Percentiles rank a stretch among this genome's conserved stretches.
Evolutionary conservation across 2,888 invertebrate genomes (phyloP).

Genomic region (Aricia artaxerxes): DNA sequence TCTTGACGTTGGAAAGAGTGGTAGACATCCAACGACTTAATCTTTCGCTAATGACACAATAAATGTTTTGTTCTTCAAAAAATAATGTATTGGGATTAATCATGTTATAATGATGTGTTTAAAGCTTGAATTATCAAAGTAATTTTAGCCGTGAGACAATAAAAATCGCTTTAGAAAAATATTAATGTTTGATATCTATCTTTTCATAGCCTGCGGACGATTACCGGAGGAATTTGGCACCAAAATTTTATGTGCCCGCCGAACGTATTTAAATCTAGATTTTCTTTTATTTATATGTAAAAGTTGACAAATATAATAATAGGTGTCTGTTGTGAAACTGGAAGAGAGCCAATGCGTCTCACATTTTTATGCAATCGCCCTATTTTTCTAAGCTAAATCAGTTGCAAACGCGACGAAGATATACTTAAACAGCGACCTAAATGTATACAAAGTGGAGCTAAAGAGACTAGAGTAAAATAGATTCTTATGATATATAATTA

Average conservation of each 20-base stretch:
- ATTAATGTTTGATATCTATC: slow-evolving; percentile 3
- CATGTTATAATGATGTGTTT: neutral
- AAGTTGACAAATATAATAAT: slow-evolving; percentile 63
- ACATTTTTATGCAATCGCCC: slow-evolving; percentile 78
- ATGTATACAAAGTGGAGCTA: slow-evolving; percentile 14
- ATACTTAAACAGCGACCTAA: slow-evolving; percentile 31
- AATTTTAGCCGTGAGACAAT: neutral
- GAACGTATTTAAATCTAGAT: slow-evolving; percentile 26
- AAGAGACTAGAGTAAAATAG: neutral
- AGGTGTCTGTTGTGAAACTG: slow-evolving; percentile 66
- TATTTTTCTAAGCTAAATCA: slow-evolving; percentile 75
- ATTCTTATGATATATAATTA: neutral
- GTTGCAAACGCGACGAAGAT: slow-evolving; percentile 68
- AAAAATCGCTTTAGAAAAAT: neutral
- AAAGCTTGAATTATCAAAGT: neutral
- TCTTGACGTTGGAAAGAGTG: neutral
- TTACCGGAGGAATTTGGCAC: slow-evolving; percentile 28
- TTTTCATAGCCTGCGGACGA: slow-evolving; percentile 17
- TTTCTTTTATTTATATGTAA: slow-evolving; percentile 38
- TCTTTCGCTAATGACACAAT: neutral
- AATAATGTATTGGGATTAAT: neutral
- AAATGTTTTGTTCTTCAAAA: neutral
- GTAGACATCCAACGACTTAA: neutral
- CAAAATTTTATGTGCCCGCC: slow-evolving; percentile 17
- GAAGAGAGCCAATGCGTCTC: slow-evolving; percentile 68